phyloP scores from a whole-genome alignment of 2,113 vertebrate genomes.

The Eolophus roseicapilla region DNA sequence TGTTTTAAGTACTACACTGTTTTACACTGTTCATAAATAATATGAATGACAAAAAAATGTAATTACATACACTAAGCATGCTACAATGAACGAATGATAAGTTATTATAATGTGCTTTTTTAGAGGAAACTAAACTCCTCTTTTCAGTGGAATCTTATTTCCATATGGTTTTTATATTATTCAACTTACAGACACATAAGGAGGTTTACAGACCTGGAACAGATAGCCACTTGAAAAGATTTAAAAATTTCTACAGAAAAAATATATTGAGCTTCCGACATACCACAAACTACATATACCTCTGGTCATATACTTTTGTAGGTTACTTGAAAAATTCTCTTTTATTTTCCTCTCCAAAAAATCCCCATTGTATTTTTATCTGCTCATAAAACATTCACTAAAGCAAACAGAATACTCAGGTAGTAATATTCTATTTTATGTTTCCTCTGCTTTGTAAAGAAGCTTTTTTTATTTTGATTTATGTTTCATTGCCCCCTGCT shows the following conservation, averaged over 20 bases:
- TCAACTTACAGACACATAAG: neutral
- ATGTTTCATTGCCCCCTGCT: constrained; percentile 70
- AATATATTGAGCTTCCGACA: neutral
- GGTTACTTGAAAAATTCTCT: constrained; percentile 1
- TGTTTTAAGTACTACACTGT: neutral
- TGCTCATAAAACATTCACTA: constrained; percentile 34
- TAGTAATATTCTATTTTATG: constrained; percentile 13
- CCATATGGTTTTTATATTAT: neutral
- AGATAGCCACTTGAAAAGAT: neutral
- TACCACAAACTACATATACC: neutral
- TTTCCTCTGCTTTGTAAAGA: neutral
- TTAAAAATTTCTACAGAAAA: neutral
- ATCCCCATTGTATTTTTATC: constrained; percentile 11
- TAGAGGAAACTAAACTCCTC: neutral
- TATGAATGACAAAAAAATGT: constrained; percentile 4
- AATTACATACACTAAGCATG: neutral
- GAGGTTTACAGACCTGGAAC: neutral
- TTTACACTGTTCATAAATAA: constrained; percentile 42
- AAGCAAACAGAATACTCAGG: constrained; percentile 23
- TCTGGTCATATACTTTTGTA: neutral
- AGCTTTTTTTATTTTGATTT: constrained; percentile 43
- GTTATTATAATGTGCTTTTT: neutral
- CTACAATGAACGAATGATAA: neutral
- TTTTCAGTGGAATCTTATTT: neutral
- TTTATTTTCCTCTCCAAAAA: neutral